Evolutionary conservation across 2,113 vertebrate species (phyloP).

Genomic region (Nycticorax nycticorax): DNA sequence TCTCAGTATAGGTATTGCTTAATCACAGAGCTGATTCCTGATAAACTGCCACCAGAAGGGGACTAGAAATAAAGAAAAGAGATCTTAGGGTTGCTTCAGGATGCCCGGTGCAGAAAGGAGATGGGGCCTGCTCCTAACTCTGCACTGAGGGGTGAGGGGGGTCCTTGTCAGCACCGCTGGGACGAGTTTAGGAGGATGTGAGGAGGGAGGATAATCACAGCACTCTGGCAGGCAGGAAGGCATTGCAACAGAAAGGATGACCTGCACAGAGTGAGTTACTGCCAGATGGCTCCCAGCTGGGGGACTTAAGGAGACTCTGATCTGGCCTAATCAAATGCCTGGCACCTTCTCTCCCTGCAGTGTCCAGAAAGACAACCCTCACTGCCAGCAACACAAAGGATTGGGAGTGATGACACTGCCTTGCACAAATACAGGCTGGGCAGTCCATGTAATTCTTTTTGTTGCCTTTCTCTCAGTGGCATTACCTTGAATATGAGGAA

Average conservation of each 20-base stretch:
- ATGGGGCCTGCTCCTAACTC: neutral
- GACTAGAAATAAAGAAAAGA: neutral
- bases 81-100: neutral
- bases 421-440: conserved; percentile 22
- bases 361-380: conserved; percentile 3
- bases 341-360: conserved; percentile 25
- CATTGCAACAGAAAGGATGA: neutral
- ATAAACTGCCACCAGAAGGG: neutral
- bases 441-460: neutral
- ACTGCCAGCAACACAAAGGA: neutral
- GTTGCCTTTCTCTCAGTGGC: neutral
- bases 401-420: neutral
- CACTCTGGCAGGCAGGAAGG: neutral
- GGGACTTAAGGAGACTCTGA: conserved; percentile 24
- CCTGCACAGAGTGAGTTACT: conserved; percentile 7
- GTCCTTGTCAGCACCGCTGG: neutral
- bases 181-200: neutral
- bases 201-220: conserved; percentile 3
- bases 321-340: conserved; percentile 43
- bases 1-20: neutral
- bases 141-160: neutral
- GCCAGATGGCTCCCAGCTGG: conserved; percentile 37
- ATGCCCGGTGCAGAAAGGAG: neutral
- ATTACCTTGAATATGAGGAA: conserved; percentile 44
- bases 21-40: neutral